A percentile compares a stretch with the other conserved stretches of the same genome.
These are phyloP conservation scores for Acromyrmex heyeri DNA, from an alignment of 1,140 invertebrate genomes.

Conservation along the genomic window DNA sequence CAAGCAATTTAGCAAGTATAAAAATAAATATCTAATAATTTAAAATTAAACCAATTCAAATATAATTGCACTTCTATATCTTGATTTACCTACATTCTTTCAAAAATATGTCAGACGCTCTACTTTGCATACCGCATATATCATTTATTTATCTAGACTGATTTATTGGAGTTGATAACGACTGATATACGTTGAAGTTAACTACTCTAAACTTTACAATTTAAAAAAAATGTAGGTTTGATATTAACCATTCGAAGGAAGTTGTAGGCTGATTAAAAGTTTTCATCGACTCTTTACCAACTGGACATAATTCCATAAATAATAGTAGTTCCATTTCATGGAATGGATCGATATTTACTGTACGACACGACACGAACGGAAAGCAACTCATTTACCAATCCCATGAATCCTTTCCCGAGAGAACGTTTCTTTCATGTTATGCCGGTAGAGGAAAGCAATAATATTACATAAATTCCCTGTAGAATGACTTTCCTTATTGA, in stretches of 20 bases:
- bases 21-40: neutral
- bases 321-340: constrained; percentile 12
- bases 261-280: constrained; percentile 29
- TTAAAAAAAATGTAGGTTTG: constrained; percentile 26
- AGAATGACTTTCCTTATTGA: constrained; percentile 14
- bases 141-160: neutral
- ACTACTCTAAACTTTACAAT: neutral
- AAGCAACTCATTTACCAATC: constrained; percentile 18
- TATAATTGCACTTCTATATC: neutral
- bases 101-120: neutral
- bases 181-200: neutral
- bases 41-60: constrained; percentile 18
- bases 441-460: constrained; percentile 19
- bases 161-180: no score
- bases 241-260: neutral
- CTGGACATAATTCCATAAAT: constrained; percentile 36
- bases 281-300: constrained; percentile 18
- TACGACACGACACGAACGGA: neutral
- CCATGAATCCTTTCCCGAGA: constrained; percentile 5
- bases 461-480: constrained; percentile 13
- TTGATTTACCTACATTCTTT: neutral
- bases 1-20: neutral
- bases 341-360: constrained; percentile 34
- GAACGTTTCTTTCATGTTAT: neutral
- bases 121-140: neutral